These are phyloP conservation scores for Branchellion lobata DNA, from an alignment of 2,888 invertebrate species.

Conservation along the genomic window DNA sequence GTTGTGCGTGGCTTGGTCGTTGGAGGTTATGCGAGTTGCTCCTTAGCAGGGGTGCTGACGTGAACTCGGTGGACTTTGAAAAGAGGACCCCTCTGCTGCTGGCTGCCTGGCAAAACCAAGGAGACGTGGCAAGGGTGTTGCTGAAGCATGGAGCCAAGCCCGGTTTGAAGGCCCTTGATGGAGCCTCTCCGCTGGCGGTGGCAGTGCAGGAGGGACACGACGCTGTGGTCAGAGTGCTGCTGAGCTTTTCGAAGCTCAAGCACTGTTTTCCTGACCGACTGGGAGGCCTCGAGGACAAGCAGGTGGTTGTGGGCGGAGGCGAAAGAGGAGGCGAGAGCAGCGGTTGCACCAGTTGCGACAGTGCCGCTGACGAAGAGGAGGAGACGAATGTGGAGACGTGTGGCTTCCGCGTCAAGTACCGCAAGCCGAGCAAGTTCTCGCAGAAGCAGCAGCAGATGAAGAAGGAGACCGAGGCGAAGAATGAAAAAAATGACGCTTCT, in stretches of 20 bases:
- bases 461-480: not conserved
- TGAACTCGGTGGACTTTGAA: constrained; percentile 68
- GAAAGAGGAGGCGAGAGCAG: constrained; percentile 6
- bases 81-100: constrained; percentile 84
- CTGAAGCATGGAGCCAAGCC: constrained; percentile 81
- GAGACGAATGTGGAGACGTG: not conserved
- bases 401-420: constrained; percentile 12
- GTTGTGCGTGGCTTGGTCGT: constrained; percentile 83
- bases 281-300: constrained; percentile 68
- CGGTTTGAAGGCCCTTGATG: constrained; percentile 67
- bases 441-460: constrained; percentile 19
- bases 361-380: constrained; percentile 1
- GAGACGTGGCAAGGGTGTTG: constrained; percentile 74
- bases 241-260: constrained; percentile 60
- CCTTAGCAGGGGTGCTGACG: constrained; percentile 78
- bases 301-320: constrained; percentile 72
- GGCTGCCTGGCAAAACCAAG: constrained; percentile 92
- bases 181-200: constrained; percentile 87
- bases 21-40: constrained; percentile 85
- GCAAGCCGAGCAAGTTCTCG: constrained; percentile 36
- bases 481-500: constrained; percentile 4
- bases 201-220: constrained; percentile 94
- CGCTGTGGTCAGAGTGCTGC: constrained; percentile 75
- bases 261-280: constrained; percentile 61
- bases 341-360: not conserved